Percentiles rank a stretch among this genome's conserved stretches.
These are phyloP conservation scores for Leptinotarsa peninsularis DNA, from an alignment of 2,888 invertebrate species.

Conservation along the genomic window DNA sequence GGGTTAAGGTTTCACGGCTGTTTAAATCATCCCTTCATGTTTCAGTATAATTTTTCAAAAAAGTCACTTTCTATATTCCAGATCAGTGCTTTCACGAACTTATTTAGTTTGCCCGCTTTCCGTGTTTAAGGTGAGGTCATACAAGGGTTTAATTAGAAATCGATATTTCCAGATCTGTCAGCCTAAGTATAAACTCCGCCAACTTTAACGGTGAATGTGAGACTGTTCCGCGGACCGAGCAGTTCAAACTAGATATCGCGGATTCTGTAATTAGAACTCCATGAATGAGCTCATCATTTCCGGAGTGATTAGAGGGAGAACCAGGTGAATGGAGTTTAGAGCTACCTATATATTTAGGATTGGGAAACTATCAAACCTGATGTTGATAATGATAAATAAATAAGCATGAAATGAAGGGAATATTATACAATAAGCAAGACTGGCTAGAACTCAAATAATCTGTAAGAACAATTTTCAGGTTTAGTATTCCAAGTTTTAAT, in stretches of 20 bases:
- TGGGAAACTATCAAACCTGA: too few relatives aligned
- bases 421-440: too few relatives aligned
- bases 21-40: too few relatives aligned
- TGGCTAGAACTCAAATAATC: too few relatives aligned
- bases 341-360: too few relatives aligned
- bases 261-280: background rate
- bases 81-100: background rate
- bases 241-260: background rate
- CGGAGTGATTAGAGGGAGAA: background rate
- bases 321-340: background rate
- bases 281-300: background rate
- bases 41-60: too few relatives aligned
- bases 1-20: too few relatives aligned
- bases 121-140: slow-evolving; percentile 3
- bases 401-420: too few relatives aligned
- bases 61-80: too few relatives aligned
- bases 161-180: background rate
- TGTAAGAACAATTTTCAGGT: too few relatives aligned
- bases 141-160: slow-evolving; percentile 3
- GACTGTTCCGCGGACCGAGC: background rate
- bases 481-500: too few relatives aligned
- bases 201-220: background rate
- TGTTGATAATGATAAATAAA: too few relatives aligned
- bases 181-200: background rate
- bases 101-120: background rate